A percentile compares a stretch with the other conserved stretches of the same genome.
Conservation (phyloP, 2,797 vertebrate species). For the Cyprinella venusta region DNA sequence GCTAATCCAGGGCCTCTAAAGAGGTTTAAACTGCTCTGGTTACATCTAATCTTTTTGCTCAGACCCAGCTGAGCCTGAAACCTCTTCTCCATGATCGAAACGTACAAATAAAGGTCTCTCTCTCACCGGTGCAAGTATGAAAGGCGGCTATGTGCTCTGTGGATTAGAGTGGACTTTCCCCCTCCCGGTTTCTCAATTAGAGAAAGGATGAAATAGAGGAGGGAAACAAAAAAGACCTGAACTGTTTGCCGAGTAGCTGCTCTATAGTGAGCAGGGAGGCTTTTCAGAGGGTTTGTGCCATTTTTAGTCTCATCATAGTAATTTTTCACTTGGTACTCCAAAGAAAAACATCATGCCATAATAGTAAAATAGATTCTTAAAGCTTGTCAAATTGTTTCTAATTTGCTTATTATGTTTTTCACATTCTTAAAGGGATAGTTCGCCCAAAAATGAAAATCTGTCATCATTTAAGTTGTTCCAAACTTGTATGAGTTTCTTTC, state of each 20-base stretch:
- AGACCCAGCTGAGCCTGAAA: conserved; percentile 86
- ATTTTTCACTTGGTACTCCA: background rate
- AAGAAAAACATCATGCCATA: background rate
- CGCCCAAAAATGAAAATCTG: background rate
- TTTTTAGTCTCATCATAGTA: background rate
- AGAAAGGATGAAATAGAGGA: conserved; percentile 70
- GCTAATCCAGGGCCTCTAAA: conserved; percentile 91
- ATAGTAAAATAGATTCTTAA: background rate
- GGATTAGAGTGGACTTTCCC: conserved; percentile 78
- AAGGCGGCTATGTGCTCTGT: conserved; percentile 87
- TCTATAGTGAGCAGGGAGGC: conserved; percentile 65
- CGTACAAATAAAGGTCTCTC: conserved; percentile 86
- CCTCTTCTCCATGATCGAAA: conserved; percentile 83
- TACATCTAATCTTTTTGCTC: conserved; percentile 97
- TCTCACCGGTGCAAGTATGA: conserved; percentile 82
- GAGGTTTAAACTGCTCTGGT: conserved; percentile 96
- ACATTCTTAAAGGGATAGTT: background rate
- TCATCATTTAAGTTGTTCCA: background rate
- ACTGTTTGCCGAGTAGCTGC: conserved; percentile 76
- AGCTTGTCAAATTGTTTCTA: background rate
- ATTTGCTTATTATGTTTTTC: background rate
- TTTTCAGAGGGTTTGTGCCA: conserved; percentile 53
- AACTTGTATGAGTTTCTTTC: background rate
- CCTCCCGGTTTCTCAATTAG: conserved; percentile 80
- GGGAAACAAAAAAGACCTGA: conserved; percentile 66